These are phyloP conservation scores for Lepus americanus DNA, from an alignment of 2,113 vertebrate genomes.

Conservation along the genomic window DNA sequence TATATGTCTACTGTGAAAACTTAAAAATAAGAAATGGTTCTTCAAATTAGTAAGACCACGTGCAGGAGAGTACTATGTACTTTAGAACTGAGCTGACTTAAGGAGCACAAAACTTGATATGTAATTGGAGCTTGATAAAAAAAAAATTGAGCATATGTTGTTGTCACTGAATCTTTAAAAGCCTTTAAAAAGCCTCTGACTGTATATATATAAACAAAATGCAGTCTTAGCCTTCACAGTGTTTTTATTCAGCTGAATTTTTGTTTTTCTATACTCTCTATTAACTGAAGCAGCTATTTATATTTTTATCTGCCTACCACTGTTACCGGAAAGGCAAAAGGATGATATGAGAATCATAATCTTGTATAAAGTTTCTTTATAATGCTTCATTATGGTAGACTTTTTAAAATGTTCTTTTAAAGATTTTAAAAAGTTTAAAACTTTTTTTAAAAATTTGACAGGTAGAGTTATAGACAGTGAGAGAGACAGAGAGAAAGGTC, in stretches of 20 bases:
- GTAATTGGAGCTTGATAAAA: neutral
- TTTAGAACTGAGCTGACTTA: neutral
- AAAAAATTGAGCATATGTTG: neutral
- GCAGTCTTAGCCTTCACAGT: neutral
- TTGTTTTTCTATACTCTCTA: conserved; percentile 3
- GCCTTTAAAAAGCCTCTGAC: neutral
- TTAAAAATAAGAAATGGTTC: conserved; percentile 25
- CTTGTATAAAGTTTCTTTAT: neutral
- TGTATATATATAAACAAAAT: neutral
- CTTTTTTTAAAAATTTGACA: no score
- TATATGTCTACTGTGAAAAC: neutral
- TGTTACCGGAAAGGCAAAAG: neutral
- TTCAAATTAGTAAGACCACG: neutral
- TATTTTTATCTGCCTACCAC: neutral
- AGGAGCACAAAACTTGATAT: neutral
- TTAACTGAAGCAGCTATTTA: neutral
- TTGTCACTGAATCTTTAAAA: neutral
- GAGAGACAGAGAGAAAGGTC: no score
- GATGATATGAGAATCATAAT: neutral
- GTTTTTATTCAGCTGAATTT: neutral
- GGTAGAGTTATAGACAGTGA: no score
- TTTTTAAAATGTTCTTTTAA: conserved; percentile 7
- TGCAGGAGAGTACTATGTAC: neutral
- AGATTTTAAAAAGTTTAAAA: neutral
- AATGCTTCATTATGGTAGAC: neutral